Evolutionary conservation across 2,113 vertebrate species (phyloP), one percentile per base, ranked within the genome.

Genomic region (Lucifuga dentata): DNA sequence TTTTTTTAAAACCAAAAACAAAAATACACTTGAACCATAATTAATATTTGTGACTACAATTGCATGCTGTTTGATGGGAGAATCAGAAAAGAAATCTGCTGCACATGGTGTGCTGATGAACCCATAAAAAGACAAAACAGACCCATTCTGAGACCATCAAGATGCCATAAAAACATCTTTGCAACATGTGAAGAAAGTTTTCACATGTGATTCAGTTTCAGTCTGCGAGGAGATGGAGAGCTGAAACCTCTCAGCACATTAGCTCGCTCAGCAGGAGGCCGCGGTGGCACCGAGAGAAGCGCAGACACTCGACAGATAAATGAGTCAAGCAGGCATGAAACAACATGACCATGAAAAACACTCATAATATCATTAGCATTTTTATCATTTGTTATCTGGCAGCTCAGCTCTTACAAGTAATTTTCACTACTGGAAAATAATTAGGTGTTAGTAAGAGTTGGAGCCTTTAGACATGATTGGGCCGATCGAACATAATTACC

Each of bases 241-340:
- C 58, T 79, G 80, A 77, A 81, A 86, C n/a, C 85, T 87, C 75
- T 78, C 69, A 78, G 76, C 81, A 84, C 81, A 88, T 89, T 87
- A 91, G 83, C 71, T 72, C 23, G 32, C 72, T 68, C 81, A 87
- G 83, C 75, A 33, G 70, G 86, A 66, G 70, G 78, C 41, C 51
- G 36, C 62, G 73, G 81, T 40, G 70, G 55, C 75, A 67, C 68
- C 15, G 65, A 73, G 67, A 80, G 66, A 66, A 81, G 73, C 75
- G 70, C 63, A 80, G 50, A 65, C 61, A 56, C 64, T 61, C 45
- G 11, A 49, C 3, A 46, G 72, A 81, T 49, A 59, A 85, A 83
- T 62, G 80, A 86, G 62, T 73, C 73, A 55, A 84, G 68, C 66
- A 78, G 83, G 59, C 84, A 83, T 83, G 76, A 78, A 82, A 82